Evolutionary conservation across 2,113 vertebrate genomes (phyloP).

Genomic region (Oreochromis niloticus): DNA sequence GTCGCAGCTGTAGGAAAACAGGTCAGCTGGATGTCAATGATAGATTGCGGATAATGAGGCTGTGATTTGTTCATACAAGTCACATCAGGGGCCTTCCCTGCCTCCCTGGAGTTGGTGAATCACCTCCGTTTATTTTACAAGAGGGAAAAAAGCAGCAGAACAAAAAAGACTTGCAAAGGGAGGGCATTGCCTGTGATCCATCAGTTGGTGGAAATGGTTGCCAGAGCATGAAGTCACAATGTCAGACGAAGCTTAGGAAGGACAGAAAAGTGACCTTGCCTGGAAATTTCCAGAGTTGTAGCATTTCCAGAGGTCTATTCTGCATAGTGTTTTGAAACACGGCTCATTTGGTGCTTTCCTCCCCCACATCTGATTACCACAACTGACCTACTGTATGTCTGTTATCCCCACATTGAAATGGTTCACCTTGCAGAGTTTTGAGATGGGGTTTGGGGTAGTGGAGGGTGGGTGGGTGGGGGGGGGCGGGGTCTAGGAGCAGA

Average conservation of each 20-base stretch:
- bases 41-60: constrained; percentile 36
- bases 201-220: neutral
- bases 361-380: neutral
- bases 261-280: neutral
- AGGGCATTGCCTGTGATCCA: neutral
- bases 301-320: neutral
- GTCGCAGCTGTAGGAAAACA: neutral
- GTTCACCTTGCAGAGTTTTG: neutral
- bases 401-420: neutral
- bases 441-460: neutral
- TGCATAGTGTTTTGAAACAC: neutral
- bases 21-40: neutral
- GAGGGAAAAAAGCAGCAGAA: neutral
- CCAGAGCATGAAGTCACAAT: neutral
- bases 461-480: neutral
- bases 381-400: neutral
- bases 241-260: neutral
- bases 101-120: constrained; percentile 14
- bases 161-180: neutral
- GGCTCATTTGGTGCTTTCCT: neutral
- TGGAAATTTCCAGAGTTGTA: neutral
- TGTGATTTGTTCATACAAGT: constrained; percentile 37
- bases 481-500: neutral
- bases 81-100: neutral
- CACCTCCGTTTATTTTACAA: neutral